A percentile compares a stretch with the other conserved stretches of the same genome.
Evolutionary conservation across 2,113 vertebrate genomes (phyloP).

Genomic region (Dissostichus mawsoni): DNA sequence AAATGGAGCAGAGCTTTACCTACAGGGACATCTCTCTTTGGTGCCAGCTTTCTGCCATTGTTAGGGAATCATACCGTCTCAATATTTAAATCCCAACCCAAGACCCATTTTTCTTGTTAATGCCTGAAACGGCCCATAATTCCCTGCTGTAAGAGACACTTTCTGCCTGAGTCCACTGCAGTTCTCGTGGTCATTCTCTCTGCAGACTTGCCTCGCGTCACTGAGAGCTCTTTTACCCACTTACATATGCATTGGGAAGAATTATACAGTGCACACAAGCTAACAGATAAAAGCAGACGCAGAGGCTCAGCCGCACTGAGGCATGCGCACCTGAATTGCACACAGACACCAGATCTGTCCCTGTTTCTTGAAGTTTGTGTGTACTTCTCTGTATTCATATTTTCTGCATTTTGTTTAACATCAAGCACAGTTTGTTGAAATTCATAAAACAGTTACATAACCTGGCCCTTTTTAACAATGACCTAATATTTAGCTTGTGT

Average conservation of each 20-base stretch:
- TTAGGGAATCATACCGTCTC: slow-evolving; percentile 3
- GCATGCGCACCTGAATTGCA: slow-evolving; percentile 44
- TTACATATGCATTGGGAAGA: slow-evolving; percentile 27
- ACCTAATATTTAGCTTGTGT: slow-evolving; percentile 14
- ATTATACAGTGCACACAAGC: slow-evolving; percentile 30
- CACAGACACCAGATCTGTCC: slow-evolving; percentile 24
- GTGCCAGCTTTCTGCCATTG: slow-evolving; percentile 18
- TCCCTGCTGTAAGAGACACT: slow-evolving; percentile 2
- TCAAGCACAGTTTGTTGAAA: slow-evolving; percentile 2
- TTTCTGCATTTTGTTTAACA: slow-evolving; percentile 10
- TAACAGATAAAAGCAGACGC: slow-evolving; percentile 55
- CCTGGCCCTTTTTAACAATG: slow-evolving; percentile 12
- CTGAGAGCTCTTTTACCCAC: slow-evolving; percentile 34
- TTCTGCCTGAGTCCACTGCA: slow-evolving; percentile 22
- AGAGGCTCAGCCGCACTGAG: slow-evolving; percentile 39
- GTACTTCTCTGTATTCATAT: background rate
- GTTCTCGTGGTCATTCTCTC: slow-evolving; percentile 12
- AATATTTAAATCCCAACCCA: slow-evolving; percentile 25
- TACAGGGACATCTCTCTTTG: slow-evolving; percentile 20
- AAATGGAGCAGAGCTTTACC: slow-evolving; percentile 17
- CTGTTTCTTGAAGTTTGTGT: slow-evolving; percentile 21
- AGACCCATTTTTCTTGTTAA: slow-evolving; percentile 25
- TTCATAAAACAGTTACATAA: slow-evolving; percentile 22
- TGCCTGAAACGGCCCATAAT: slow-evolving; percentile 14
- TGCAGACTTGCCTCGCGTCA: slow-evolving; percentile 30